Percentiles rank a stretch among this genome's conserved stretches.
These are phyloP conservation scores for Phocoena phocoena DNA, from an alignment of 2,113 vertebrate genomes.

Conservation along the genomic window DNA sequence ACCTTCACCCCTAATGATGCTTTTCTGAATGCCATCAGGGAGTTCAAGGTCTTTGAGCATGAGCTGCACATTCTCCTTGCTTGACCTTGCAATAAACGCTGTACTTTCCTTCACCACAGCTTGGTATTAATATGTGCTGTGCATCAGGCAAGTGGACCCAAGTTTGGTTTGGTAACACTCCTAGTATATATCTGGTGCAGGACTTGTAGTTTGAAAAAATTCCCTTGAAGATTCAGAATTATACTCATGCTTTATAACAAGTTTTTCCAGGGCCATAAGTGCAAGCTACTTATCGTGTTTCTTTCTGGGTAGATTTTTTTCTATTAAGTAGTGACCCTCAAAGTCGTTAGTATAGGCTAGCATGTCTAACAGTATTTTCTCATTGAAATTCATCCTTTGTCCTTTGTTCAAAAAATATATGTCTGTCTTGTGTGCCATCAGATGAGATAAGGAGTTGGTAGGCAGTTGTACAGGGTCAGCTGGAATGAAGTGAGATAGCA, in stretches of 20 bases:
- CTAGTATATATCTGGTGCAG: not conserved
- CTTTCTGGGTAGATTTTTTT: not conserved
- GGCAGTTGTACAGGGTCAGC: conserved; percentile 62
- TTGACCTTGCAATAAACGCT: not conserved
- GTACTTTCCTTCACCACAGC: not conserved
- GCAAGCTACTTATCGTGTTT: not conserved
- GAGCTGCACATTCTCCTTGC: not conserved
- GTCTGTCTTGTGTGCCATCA: not conserved
- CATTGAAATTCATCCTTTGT: conserved; percentile 23
- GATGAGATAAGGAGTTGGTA: conserved; percentile 48
- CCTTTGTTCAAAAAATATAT: conserved; percentile 42
- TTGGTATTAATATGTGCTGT: not conserved
- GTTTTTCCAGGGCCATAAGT: not conserved
- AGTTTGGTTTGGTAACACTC: not conserved
- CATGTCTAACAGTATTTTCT: conserved; percentile 28
- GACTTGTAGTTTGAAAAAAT: not conserved
- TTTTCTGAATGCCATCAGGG: not conserved
- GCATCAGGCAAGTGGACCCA: not conserved
- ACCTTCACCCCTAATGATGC: not conserved
- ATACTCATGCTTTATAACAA: not conserved
- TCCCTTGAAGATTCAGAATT: not conserved
- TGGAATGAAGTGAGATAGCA: conserved; percentile 48
- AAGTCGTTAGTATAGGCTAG: not conserved
- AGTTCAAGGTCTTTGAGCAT: not conserved
- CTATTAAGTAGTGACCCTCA: not conserved